These are phyloP conservation scores for Diorhabda elongata DNA, from an alignment of 1,140 invertebrate species.

Conservation along the genomic window DNA sequence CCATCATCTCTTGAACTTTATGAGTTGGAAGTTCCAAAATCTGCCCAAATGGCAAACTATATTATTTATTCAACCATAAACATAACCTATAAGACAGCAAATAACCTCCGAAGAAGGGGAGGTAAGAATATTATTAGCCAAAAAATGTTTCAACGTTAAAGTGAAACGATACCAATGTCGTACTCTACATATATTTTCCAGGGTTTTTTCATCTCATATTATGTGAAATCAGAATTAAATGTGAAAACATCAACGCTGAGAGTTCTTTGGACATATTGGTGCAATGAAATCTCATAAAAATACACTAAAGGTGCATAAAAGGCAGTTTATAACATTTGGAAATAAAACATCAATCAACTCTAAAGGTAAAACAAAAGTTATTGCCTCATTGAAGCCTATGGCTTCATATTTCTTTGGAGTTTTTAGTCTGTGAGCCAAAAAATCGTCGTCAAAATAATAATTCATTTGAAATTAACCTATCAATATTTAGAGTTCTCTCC, in stretches of 20 bases:
- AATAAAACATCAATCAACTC: too few relatives aligned
- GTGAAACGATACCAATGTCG: too few relatives aligned
- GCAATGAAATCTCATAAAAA: too few relatives aligned
- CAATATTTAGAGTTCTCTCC: neutral
- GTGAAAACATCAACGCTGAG: too few relatives aligned
- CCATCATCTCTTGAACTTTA: slow-evolving; percentile 13
- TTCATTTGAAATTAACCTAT: too few relatives aligned
- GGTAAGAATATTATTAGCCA: slow-evolving; percentile 12
- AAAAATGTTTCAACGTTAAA: neutral
- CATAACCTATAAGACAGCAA: slow-evolving; percentile 19
- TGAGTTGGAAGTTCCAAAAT: slow-evolving; percentile 1
- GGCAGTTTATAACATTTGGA: too few relatives aligned
- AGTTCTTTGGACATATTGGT: too few relatives aligned
- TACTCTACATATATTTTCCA: too few relatives aligned
- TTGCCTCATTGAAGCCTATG: neutral
- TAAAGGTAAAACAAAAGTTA: too few relatives aligned
- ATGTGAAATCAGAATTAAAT: too few relatives aligned
- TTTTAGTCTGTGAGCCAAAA: neutral
- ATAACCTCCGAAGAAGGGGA: slow-evolving; percentile 8
- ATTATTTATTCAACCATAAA: slow-evolving; percentile 22
- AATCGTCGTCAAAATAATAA: neutral
- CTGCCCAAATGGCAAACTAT: slow-evolving; percentile 14
- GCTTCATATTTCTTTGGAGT: neutral
- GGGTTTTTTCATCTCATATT: too few relatives aligned
- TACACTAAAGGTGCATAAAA: too few relatives aligned